Evolutionary conservation across 1,140 invertebrate genomes (phyloP), one percentile per base, ranked within the genome.

Genomic region (Steinernema khuongi): DNA sequence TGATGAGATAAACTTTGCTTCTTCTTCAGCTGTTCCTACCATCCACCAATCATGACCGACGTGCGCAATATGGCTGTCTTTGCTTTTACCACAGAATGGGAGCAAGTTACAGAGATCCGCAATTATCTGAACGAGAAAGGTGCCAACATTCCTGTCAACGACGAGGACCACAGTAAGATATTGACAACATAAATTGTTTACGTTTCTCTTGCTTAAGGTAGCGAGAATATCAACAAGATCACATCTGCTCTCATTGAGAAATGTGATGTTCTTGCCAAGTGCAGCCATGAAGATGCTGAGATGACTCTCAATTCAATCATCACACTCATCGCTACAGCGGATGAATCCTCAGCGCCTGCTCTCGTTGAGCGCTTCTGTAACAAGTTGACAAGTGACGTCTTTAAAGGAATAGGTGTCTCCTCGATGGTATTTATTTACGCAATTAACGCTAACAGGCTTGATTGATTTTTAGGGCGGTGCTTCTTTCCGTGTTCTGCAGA

Each of bases 401-500:
- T 81, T 66, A 28, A 30, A 29, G 79, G 78, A 17, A 33, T 43
- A 22, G 79, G 79, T 29, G 81, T 80, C 77, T 31, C 77, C 17
- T 80, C 79, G 1, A 44, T 75, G 41, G 78, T 79, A 77, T 67
- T 17, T 1, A 60, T 77, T 31, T 22, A 1, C 2, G 22, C 1
- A n/a, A 75, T 1, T 1, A 31, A 26, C 43, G 70, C 22, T 72
- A 4, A n/a, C 19, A 30, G 4, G 22, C 14, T 30, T 26, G 19
- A 68, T 17, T 77, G 18, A n/a, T 72, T 78, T 79, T 30, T 32
- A 79, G 78, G 80, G 80, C 14, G 79, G 80, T 2, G 79, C 50
- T 29, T 68, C 78, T 31, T 78, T 80, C 18, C 80, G 75, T 31
- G 78, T 80, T 17, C 74, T 81, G 31, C 80, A 80, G 14, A 81